These are phyloP conservation scores for Lycodopsis pacificus DNA, from an alignment of 2,797 vertebrate species.

Conservation along the genomic window DNA sequence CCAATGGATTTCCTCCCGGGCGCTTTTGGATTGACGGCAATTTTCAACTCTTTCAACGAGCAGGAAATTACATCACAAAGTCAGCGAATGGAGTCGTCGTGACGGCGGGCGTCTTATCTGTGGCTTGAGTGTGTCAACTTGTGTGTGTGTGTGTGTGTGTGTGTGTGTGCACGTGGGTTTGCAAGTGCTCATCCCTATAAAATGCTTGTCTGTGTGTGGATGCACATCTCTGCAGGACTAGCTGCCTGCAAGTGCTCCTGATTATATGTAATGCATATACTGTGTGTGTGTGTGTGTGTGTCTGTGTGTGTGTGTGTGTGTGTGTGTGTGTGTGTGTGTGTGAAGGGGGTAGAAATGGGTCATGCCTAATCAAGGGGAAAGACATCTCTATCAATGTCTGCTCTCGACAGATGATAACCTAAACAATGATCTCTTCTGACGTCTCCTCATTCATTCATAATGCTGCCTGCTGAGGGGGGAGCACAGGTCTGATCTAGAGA, in stretches of 20 bases:
- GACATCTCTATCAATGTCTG: slow-evolving; percentile 75
- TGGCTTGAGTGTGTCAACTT: slow-evolving; percentile 32
- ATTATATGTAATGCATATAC: slow-evolving; percentile 9
- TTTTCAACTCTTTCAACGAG: slow-evolving; percentile 54
- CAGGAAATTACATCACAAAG: slow-evolving; percentile 70
- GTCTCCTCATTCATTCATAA: slow-evolving; percentile 66
- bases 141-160: background rate
- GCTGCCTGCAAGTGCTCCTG: slow-evolving; percentile 13
- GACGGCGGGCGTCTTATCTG: slow-evolving; percentile 59
- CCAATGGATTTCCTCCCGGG: slow-evolving; percentile 43
- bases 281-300: slow-evolving; percentile 5
- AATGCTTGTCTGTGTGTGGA: slow-evolving; percentile 7
- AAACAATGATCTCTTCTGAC: slow-evolving; percentile 63
- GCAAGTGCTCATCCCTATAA: slow-evolving; percentile 10
- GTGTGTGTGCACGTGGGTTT: slow-evolving; percentile 4
- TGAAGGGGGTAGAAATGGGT: slow-evolving; percentile 60
- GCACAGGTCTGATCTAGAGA: slow-evolving; percentile 51
- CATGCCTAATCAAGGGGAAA: slow-evolving; percentile 73
- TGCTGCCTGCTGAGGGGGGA: slow-evolving; percentile 58
- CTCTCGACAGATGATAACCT: slow-evolving; percentile 65
- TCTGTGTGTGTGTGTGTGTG: slow-evolving; percentile 5
- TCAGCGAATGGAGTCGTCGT: slow-evolving; percentile 46
- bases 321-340: slow-evolving; percentile 6
- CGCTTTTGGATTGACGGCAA: slow-evolving; percentile 61
- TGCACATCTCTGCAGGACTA: slow-evolving; percentile 7